Percentiles rank a stretch among this genome's conserved stretches.
Conservation (phyloP, 2,113 vertebrate species). For the Cebus imitator region DNA sequence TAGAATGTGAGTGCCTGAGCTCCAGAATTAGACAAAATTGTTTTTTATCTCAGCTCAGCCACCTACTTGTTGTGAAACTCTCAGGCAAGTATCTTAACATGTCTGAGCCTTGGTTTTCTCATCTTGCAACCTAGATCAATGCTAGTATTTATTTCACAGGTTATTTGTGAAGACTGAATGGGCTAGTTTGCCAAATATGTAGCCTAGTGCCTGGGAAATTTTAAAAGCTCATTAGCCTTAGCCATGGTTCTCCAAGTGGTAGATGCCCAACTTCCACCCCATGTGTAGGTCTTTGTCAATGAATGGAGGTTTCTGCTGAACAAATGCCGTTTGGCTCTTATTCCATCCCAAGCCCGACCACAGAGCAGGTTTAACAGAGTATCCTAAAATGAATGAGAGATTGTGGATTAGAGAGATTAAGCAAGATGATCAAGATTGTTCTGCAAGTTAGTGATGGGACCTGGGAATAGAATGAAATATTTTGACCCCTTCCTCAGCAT, state of each 20-base stretch:
- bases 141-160: neutral
- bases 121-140: neutral
- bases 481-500: neutral
- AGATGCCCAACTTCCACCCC: neutral
- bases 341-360: too few species aligned
- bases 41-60: neutral
- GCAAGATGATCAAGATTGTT: neutral
- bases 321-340: neutral
- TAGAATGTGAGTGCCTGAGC: neutral
- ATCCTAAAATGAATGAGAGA: neutral
- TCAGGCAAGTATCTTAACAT: neutral
- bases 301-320: neutral
- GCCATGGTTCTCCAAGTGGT: neutral
- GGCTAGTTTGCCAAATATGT: neutral
- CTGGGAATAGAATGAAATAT: neutral
- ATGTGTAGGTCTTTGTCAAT: neutral
- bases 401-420: neutral
- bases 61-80: neutral
- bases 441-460: neutral
- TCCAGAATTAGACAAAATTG: neutral
- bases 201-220: neutral
- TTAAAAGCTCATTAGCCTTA: neutral
- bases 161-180: neutral
- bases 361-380: neutral
- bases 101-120: neutral